Evolutionary conservation across 2,888 invertebrate species (phyloP).

Genomic region (Adela reaumurella): DNA sequence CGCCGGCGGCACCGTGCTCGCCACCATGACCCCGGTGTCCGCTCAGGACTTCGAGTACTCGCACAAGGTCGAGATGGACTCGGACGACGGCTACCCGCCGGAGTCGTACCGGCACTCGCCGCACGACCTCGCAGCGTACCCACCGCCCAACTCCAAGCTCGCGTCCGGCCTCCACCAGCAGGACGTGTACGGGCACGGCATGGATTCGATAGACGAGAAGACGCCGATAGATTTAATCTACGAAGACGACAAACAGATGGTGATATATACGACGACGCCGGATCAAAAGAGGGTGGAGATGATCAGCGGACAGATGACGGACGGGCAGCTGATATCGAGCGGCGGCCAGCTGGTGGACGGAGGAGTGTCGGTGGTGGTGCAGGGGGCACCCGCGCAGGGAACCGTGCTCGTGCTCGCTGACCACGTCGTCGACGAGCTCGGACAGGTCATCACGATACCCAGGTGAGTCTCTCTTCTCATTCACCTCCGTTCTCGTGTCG

Average conservation of each 20-base stretch:
- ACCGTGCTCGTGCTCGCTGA: conserved; percentile 72
- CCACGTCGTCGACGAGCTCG: conserved; percentile 67
- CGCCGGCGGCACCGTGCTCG: conserved; percentile 72
- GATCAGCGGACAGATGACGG: conserved; percentile 64
- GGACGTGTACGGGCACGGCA: conserved; percentile 45
- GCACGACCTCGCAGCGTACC: conserved; percentile 43
- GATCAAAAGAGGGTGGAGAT: conserved; percentile 80
- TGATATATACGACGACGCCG: conserved; percentile 75
- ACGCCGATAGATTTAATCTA: conserved; percentile 79
- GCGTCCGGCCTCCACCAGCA: conserved; percentile 55
- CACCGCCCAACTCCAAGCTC: conserved; percentile 51
- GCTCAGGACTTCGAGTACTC: conserved; percentile 66
- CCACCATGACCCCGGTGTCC: conserved; percentile 86
- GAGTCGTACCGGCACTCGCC: conserved; percentile 58
- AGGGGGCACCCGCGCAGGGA: conserved; percentile 40
- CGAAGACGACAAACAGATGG: conserved; percentile 80
- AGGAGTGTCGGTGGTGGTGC: conserved; percentile 51
- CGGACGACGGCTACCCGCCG: conserved; percentile 56
- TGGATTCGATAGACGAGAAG: conserved; percentile 60
- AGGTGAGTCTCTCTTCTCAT: conserved; percentile 39
- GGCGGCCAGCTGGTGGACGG: conserved; percentile 48
- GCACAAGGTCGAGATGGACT: conserved; percentile 61
- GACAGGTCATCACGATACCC: conserved; percentile 62
- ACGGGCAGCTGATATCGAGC: conserved; percentile 52
- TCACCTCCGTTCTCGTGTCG: background rate